A percentile compares a stretch with the other conserved stretches of the same genome.
These are phyloP conservation scores for Ommatoiulus sabulosus DNA, from an alignment of 2,888 invertebrate species.

Conservation along the genomic window DNA sequence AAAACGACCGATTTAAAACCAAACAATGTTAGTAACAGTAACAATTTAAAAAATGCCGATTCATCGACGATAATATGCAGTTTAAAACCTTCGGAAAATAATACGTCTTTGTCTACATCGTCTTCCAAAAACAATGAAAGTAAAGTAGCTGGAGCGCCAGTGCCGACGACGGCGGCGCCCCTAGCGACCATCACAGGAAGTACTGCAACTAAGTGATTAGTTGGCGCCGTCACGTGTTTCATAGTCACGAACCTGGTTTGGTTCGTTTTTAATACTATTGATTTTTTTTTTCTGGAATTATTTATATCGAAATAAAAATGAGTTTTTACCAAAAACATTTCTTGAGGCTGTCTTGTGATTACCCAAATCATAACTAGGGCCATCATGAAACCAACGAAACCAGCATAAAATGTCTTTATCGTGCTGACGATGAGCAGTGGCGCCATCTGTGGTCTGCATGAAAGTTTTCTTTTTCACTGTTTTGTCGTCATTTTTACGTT, in stretches of 20 bases:
- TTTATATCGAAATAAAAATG: constrained; percentile 7
- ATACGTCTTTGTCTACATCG: too few relatives aligned
- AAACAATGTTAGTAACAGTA: background rate
- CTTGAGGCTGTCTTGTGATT: too few relatives aligned
- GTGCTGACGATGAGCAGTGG: background rate
- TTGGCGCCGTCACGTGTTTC: background rate
- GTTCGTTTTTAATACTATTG: background rate
- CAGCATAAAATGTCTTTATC: background rate
- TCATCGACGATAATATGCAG: background rate
- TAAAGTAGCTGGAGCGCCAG: background rate
- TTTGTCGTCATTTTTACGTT: background rate
- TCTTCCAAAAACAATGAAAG: background rate
- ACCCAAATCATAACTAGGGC: too few relatives aligned
- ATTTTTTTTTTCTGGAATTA: background rate
- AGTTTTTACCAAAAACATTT: background rate
- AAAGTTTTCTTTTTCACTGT: background rate
- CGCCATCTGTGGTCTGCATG: background rate
- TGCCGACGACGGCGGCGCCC: background rate
- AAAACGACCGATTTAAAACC: background rate
- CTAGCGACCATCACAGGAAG: background rate
- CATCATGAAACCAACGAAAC: too few relatives aligned
- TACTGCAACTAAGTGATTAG: background rate
- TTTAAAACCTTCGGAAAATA: background rate
- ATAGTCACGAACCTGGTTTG: background rate
- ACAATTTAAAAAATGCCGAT: background rate